Evolutionary conservation across 1,140 invertebrate species (phyloP).

Genomic region (Trichomalopsis sarcophagae): DNA sequence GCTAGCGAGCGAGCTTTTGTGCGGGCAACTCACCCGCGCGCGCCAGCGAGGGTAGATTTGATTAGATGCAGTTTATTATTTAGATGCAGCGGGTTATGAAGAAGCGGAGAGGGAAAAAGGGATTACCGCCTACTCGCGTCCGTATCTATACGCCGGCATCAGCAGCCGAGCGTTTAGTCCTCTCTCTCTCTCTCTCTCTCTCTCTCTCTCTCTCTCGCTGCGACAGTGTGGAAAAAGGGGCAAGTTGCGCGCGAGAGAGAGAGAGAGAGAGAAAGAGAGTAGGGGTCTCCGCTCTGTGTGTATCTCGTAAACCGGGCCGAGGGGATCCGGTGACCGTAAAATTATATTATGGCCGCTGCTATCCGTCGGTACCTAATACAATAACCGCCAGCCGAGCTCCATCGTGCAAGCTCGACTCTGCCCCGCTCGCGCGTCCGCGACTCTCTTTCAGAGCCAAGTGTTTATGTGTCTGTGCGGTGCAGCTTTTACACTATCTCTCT

Average conservation of each 20-base stretch:
- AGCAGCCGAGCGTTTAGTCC: constrained; percentile 56
- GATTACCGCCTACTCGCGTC: not conserved
- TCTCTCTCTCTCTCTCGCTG: not conserved
- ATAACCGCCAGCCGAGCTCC: constrained; percentile 41
- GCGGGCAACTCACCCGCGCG: too few species aligned
- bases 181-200: constrained; percentile 31
- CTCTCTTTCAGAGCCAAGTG: not conserved
- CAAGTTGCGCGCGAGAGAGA: too few species aligned
- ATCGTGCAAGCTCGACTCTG: not conserved
- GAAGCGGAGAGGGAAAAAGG: not conserved
- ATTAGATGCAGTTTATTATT: not conserved
- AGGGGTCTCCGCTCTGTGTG: not conserved
- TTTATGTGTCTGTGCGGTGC: not conserved
- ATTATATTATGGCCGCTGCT: constrained; percentile 52
- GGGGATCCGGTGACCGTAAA: constrained; percentile 52
- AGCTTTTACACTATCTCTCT: not conserved
- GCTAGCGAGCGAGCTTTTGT: not conserved
- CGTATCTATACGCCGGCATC: not conserved
- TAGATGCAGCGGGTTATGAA: not conserved
- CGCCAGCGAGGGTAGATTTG: not conserved
- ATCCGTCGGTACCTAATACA: constrained; percentile 54
- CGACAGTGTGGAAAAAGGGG: not conserved
- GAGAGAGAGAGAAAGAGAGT: too few species aligned
- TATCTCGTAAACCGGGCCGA: constrained; percentile 38
- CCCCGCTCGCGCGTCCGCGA: not conserved